phyloP scores from a whole-genome alignment of 2,113 vertebrate species.

The Panthera tigris region DNA sequence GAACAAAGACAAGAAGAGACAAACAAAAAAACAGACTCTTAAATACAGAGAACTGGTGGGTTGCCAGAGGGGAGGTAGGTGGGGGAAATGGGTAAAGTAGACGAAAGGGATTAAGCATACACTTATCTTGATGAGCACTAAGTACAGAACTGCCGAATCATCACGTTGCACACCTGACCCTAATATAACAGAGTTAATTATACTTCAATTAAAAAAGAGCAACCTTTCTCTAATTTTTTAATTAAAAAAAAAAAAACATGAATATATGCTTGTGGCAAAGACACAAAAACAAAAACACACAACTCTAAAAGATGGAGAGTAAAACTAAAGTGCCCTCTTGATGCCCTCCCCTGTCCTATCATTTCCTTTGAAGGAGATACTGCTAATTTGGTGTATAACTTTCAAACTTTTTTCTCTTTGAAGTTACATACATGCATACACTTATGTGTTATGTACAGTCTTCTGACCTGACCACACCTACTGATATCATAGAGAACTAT shows the following conservation, averaged over 20 bases:
- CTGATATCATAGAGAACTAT: background rate
- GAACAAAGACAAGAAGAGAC: background rate
- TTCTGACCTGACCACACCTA: background rate
- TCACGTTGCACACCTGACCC: background rate
- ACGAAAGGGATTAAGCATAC: background rate
- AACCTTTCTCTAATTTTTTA: background rate
- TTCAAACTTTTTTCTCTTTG: background rate
- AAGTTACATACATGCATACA: background rate
- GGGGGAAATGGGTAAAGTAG: background rate
- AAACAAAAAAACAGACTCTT: background rate
- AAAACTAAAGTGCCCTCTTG: background rate
- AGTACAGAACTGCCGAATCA: background rate
- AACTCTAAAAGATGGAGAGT: background rate
- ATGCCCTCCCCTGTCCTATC: background rate
- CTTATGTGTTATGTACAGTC: background rate
- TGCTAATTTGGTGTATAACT: background rate
- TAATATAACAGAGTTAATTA: background rate
- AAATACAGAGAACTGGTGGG: background rate
- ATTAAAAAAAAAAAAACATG: slow-evolving; percentile 18
- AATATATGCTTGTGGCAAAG: background rate
- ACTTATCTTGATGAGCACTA: background rate
- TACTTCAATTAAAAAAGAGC: background rate
- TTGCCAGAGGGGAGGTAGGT: background rate
- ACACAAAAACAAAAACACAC: background rate
- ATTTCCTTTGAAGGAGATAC: background rate